Percentiles rank a stretch among this genome's conserved stretches.
Conservation (phyloP, 2,797 vertebrate species). For the Manis crassicaudata region DNA sequence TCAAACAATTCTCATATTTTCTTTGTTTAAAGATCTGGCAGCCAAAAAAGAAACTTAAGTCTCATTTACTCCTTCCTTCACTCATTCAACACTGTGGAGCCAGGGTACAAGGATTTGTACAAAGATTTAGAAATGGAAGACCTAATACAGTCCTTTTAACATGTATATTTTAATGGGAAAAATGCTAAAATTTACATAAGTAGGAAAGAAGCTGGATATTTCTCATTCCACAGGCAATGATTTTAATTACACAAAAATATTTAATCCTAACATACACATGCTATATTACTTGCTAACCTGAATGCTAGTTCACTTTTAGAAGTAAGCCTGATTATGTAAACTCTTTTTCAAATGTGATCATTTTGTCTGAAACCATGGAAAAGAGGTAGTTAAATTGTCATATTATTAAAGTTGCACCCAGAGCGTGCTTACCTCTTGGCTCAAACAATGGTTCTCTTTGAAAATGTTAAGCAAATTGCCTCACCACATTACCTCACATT, state of each 20-base stretch:
- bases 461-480: constrained; percentile 9
- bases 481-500: neutral
- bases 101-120: neutral
- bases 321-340: neutral
- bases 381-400: neutral
- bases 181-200: neutral
- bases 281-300: neutral
- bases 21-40: neutral
- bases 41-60: neutral
- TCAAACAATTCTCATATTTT: neutral
- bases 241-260: constrained; percentile 5
- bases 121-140: neutral
- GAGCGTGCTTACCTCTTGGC: neutral
- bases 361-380: constrained; percentile 16
- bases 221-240: neutral
- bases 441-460: neutral
- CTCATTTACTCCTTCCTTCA: neutral
- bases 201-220: neutral
- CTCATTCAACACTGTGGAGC: neutral
- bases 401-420: neutral
- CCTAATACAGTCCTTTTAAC: neutral
- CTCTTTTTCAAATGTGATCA: neutral
- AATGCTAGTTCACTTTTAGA: neutral
- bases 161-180: neutral
- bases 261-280: neutral